Evolutionary conservation across 1,140 invertebrate species (phyloP).

Genomic region (Condylostylus longicornis): DNA sequence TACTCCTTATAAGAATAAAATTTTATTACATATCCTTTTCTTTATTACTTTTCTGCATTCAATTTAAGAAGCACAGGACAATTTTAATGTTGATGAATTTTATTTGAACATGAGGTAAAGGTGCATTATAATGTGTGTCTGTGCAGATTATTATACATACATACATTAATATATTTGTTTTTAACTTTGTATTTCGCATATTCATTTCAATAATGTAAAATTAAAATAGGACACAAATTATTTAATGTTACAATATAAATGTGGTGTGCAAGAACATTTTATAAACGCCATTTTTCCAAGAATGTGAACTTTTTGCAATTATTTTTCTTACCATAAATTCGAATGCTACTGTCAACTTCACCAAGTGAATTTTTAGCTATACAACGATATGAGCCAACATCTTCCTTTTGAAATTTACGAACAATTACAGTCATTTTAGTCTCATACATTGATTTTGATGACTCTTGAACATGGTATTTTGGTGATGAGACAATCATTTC

Average conservation of each 20-base stretch:
- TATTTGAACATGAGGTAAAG: no score
- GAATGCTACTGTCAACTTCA: constrained; percentile 73
- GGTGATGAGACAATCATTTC: constrained; percentile 68
- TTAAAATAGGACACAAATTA: neutral
- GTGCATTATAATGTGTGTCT: no score
- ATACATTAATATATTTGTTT: neutral
- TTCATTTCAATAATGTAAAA: neutral
- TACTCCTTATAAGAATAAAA: no score
- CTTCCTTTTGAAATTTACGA: constrained; percentile 54
- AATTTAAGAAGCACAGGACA: no score
- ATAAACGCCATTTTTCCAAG: neutral
- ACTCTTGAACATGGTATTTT: constrained; percentile 65
- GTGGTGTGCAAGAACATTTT: constrained; percentile 1
- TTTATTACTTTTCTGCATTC: no score
- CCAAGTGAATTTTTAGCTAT: constrained; percentile 84
- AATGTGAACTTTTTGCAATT: constrained; percentile 6
- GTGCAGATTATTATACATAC: neutral
- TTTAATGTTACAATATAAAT: no score
- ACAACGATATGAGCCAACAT: constrained; percentile 75
- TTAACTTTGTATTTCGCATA: neutral
- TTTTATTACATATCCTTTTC: no score
- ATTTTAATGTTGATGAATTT: no score
- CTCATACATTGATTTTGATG: constrained; percentile 59
- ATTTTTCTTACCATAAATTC: constrained; percentile 64
- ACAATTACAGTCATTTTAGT: constrained; percentile 72